Percentiles rank a stretch among this genome's conserved stretches.
phyloP scores from a whole-genome alignment of 2,888 invertebrate species.

The Meiosimyza decipiens region DNA sequence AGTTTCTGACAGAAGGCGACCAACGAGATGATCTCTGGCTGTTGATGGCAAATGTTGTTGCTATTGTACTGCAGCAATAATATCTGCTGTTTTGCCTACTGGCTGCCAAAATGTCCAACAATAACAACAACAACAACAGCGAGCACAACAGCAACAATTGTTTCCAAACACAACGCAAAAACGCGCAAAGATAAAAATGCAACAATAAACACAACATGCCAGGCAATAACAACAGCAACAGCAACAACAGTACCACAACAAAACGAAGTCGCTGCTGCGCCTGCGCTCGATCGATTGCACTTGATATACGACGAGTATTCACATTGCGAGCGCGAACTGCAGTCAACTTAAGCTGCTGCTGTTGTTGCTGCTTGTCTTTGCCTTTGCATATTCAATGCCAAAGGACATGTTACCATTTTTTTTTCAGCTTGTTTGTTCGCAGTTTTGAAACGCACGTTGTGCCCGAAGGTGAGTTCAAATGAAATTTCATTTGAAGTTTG shows the following conservation, averaged over 20 bases:
- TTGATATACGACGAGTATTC: slow-evolving; percentile 27
- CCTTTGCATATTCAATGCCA: slow-evolving; percentile 20
- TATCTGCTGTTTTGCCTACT: slow-evolving; percentile 29
- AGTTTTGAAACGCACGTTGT: too few relatives aligned
- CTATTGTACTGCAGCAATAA: slow-evolving; percentile 22
- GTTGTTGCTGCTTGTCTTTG: slow-evolving; percentile 21
- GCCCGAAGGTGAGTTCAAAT: too few relatives aligned
- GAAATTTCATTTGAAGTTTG: too few relatives aligned
- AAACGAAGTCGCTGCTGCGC: background rate
- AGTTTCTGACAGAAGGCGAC: slow-evolving; percentile 39
- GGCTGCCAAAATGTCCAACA: slow-evolving; percentile 41
- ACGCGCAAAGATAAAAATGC: slow-evolving; percentile 55
- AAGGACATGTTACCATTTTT: slow-evolving; percentile 20
- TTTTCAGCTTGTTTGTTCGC: background rate
- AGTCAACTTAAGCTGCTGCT: too few relatives aligned
- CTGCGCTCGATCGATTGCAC: slow-evolving; percentile 33
- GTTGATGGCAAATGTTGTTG: slow-evolving; percentile 29
- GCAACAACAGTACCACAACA: slow-evolving; percentile 9
- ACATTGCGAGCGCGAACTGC: background rate
- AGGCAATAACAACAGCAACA: slow-evolving; percentile 8
- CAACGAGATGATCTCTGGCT: slow-evolving; percentile 38
- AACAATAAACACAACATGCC: slow-evolving; percentile 21
- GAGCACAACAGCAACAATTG: slow-evolving; percentile 40
- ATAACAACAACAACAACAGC: slow-evolving; percentile 39
- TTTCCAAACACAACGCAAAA: slow-evolving; percentile 47